Conservation (phyloP, 2,113 vertebrate species). For the Indri indri region DNA sequence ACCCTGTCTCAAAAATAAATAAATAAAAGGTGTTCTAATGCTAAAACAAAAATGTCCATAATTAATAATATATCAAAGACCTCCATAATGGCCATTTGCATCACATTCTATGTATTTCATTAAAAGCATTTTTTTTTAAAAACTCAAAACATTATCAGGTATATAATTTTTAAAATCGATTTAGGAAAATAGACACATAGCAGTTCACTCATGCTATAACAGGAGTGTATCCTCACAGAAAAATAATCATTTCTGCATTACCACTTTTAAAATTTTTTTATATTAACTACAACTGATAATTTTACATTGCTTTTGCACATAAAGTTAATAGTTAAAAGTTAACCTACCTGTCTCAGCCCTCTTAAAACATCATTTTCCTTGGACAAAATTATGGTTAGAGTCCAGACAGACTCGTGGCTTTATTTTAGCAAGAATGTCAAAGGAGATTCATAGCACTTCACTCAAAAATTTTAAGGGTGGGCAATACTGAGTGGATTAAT, state of each 20-base stretch:
- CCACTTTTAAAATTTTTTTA: not conserved
- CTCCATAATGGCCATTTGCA: not conserved
- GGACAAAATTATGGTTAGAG: not conserved
- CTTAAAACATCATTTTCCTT: not conserved
- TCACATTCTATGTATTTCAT: not conserved
- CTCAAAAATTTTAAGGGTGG: not conserved
- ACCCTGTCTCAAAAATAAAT: not conserved
- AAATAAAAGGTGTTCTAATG: not conserved
- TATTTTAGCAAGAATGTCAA: conserved; percentile 30
- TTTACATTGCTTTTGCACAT: not conserved
- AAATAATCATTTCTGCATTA: not conserved
- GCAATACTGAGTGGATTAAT: too few species aligned
- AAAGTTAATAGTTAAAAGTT: not conserved
- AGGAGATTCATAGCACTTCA: not conserved
- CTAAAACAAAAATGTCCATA: not conserved
- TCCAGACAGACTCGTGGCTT: not conserved
- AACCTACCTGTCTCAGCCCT: not conserved
- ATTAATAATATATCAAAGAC: not conserved
- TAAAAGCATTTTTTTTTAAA: not conserved
- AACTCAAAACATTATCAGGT: not conserved
- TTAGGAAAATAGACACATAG: not conserved
- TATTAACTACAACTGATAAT: not conserved
- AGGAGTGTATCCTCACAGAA: not conserved
- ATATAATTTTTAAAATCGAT: not conserved
- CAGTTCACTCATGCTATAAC: not conserved